Evolutionary conservation across 2,113 vertebrate genomes (phyloP).

Genomic region (Tyto alba): DNA sequence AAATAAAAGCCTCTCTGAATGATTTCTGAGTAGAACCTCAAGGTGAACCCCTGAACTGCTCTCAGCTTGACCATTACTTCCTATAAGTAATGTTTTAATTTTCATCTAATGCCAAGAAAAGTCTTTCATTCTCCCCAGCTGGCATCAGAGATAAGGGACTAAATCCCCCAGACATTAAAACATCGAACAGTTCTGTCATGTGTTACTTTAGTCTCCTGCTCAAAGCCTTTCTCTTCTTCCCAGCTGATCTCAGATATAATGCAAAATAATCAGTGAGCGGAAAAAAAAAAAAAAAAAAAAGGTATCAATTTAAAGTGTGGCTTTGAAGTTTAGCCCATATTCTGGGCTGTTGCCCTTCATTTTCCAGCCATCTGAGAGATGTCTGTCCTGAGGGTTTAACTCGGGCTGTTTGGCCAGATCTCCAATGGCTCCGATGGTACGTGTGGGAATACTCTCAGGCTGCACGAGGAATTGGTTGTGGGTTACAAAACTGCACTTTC

Average conservation of each 20-base stretch:
- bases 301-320: not conserved
- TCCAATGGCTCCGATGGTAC: not conserved
- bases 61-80: not conserved
- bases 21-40: not conserved
- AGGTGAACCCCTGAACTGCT: not conserved
- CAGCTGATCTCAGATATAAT: not conserved
- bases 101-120: not conserved
- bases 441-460: not conserved
- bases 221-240: not conserved
- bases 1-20: not conserved
- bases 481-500: not conserved
- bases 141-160: slow-evolving; percentile 15
- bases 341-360: not conserved
- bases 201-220: not conserved
- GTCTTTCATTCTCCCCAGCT: slow-evolving; percentile 14
- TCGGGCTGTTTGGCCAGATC: not conserved
- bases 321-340: not conserved
- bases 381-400: not conserved
- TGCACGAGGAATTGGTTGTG: not conserved
- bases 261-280: not conserved
- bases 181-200: not conserved
- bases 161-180: not conserved
- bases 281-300: too few species aligned
- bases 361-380: not conserved
- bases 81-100: not conserved